Base-by-base conservation (phyloP, 2,113 vertebrate species). In the Hoplias malabaricus region DNA sequence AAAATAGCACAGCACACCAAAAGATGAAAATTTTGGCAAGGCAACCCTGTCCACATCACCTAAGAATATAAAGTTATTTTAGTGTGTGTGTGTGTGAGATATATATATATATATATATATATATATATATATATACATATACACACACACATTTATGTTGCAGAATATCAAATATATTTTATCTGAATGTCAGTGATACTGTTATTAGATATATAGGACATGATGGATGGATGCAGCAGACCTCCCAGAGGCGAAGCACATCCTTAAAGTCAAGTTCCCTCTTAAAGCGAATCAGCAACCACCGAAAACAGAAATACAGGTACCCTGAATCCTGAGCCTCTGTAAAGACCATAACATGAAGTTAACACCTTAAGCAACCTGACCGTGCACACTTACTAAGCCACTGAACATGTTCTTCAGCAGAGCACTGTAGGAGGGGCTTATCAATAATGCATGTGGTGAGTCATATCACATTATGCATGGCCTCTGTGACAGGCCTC, bases 291-390 rank as follows among this genome's bases (percentile, higher is more conserved):
- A 99, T 99, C 86, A 99, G 90, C 85, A 99, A 89, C 98, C 98
- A 99, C 29, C 98, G 95, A 90, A 99, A 99, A 86, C 97, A 99
- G 92, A 99, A 99, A 79, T 99, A 99, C 42, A 99, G 90, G 82
- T 96, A 99, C 63, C 96, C 98, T 8, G 97, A 99, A 86, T 99
- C 97, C 90, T 99, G 96, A 81, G 96, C 94, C 93, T 96, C 97
- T 98, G 93, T 19, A 21, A 23, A 62, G 38, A 68, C n/a, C 14
- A 43, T 84, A 8, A 76, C 25, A 81, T 12, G 38, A 0, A 29
- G 4, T 43, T 10, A 25, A 69, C 33, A 14, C 31, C 33, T 29
- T 25, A 3, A 8, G 14, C 5, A 38, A 46, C 25, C 0, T 16
- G 13, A 23, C 23, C 6, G 48, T 42, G 16, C 61, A 54, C 38